Evolutionary conservation across 1,140 invertebrate genomes (phyloP).

Genomic region (Subanguina moxae): DNA sequence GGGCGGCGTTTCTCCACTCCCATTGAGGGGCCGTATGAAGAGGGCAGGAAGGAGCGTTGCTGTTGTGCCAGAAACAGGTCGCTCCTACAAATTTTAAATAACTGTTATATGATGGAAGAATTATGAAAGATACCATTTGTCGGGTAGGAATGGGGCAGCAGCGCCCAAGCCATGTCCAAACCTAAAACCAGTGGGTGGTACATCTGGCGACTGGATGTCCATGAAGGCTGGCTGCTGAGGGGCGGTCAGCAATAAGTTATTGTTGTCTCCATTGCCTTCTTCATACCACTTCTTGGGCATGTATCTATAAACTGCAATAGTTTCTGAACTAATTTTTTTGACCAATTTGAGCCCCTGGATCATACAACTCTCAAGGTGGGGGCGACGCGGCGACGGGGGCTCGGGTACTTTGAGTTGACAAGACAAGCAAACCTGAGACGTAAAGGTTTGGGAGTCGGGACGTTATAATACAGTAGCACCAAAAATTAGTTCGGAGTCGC

Average conservation of each 20-base stretch:
- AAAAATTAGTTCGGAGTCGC: no score
- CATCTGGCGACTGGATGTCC: neutral
- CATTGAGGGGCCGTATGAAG: neutral
- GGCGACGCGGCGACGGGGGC: no score
- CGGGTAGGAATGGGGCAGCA: neutral
- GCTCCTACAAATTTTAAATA: neutral
- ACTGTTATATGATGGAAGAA: no score
- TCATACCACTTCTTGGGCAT: slow-evolving; percentile 3
- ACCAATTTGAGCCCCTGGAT: no score
- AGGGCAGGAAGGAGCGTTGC: slow-evolving; percentile 7
- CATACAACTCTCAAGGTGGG: no score
- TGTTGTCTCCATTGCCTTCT: neutral
- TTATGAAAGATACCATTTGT: neutral
- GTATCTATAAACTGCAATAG: no score
- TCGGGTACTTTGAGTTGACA: no score
- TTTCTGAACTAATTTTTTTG: no score
- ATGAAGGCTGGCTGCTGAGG: neutral
- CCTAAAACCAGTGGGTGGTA: neutral
- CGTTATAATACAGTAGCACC: no score
- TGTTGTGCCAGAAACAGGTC: slow-evolving; percentile 10
- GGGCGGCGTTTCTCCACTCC: slow-evolving; percentile 11
- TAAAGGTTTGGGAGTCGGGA: no score
- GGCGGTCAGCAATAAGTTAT: no score
- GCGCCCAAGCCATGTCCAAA: neutral
- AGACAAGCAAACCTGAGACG: no score